Base-by-base conservation (phyloP, 2,888 invertebrate genomes). In the Aethes cnicana region DNA sequence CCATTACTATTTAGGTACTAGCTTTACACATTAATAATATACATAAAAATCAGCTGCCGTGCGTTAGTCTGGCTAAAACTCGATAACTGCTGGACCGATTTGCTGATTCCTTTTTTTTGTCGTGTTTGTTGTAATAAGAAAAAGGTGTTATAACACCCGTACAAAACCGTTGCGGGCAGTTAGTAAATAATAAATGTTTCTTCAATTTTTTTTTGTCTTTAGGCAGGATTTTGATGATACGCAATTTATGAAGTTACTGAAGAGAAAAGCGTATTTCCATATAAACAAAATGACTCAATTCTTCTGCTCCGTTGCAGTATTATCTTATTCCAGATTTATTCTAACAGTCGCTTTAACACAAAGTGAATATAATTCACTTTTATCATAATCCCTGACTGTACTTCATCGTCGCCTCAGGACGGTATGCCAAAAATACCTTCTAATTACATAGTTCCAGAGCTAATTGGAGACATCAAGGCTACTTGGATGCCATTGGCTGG, bases 401-500 rank as follows among this genome's bases (percentile, higher is more conserved):
- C 47, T 32, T 20, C 11, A 44, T 37, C 20, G 44, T 32, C 41
- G 8, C 7, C 8, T 42, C 18, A n/a, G 32, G 50, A 36, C 42
- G 36, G 50, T 18, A 18, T 50, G 52, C 52, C 52, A 52, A 46
- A 46, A 52, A 46, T 46, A 52, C 26, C 20, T 11, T 25, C 37
- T 44, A 52, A 52, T 52, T 52, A 52, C 44, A 52, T 39, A 52
- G 39, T 52, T 52, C 43, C 36, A 46, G 39, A 46, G 37, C 37
- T 52, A 46, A 52, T 52, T 52, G 44, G 44, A 20, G 37, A 46
- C 39, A 46, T 46, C 52, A 52, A 52, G 52, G 52, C 25, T 20
- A 17, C 50, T 37, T 25, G 43, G 35, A 36, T 50, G 33, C 44
- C 44, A 44, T 46, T 39, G 52, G 52, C 44, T 39, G 35, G 44